Base-by-base conservation (phyloP, 2,113 vertebrate species). In the Cryptoleucopteryx plumbea region DNA sequence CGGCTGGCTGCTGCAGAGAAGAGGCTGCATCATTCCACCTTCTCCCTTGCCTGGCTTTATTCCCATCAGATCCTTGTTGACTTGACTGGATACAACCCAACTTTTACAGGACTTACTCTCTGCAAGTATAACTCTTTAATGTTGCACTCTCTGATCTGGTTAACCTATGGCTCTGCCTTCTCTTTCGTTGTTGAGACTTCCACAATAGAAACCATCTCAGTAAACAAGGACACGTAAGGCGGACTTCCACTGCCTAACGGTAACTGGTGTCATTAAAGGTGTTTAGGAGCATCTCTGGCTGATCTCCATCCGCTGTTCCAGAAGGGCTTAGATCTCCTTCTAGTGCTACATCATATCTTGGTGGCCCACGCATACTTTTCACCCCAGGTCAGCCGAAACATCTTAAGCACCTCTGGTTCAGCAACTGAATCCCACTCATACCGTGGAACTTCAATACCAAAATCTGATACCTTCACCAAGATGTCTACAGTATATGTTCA, bases 351-450 rank as follows among this genome's bases (percentile, higher is more conserved):
- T 12, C 11, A 2, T n/a, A 67, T 8, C 45, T 52, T 77, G 36
- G 10, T 52, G 17, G 11, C 20, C 18, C 20, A 18, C 0, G 0
- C 9, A 6, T 13, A 21, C 21, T 13, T 78, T 53, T 25, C 48
- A 59, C 1, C 8, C 7, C 36, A 45, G 20, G 4, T 68, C 26
- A 70, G 13, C 19, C 7, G 21, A 48, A 50, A 47, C 11, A n/a
- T 8, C 32, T 50, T 26, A 11, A 59, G 7, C 6, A 27, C 3
- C 10, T 65, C 14, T 32, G 25, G 27, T 61, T 19, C 43, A 70
- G 32, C 45, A 36, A 3, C 7, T 38, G 25, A 67, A 52, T 53
- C 7, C 23, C 23, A 32, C 11, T 72, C 7, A 10, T 38, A 26
- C 9, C 43, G 7, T 7, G 23, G 32, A 67, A 50, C 31, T 67